Base-by-base conservation (phyloP, 53 echinoderm and acorn worm species). In the Echinarachnius parma region DNA sequence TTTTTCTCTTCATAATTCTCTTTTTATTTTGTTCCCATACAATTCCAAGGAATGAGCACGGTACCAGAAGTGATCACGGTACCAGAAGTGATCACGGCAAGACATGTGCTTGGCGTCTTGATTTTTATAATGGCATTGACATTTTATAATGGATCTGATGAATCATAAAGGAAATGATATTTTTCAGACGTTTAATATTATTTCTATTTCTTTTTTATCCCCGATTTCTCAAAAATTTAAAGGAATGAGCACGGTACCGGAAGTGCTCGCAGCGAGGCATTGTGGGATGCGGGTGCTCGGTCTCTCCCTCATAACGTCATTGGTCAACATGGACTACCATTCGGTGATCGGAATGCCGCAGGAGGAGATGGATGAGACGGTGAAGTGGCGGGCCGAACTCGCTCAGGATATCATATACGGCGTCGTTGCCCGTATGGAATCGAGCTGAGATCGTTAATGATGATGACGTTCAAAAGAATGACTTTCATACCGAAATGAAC, bases 231-330 rank as follows among this genome's bases (percentile, higher is more conserved):
- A n/a, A 86, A 86, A 33, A 86, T 86, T 49, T n/a, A n/a, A n/a
- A 98, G 98, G 98, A 42, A 98, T 98, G 98, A 98, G 98, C 57
- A 88, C 86, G 5, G 92, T 88, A 21, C 98, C 98, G 19, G 98
- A 98, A 75, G 83, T 87, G 21, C 65, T 84, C 4, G 87, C 62
- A 2, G 94, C 84, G 4, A 78, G 75, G 68, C 90, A 90, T 49
- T 77, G 81, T 67, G 94, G 90, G 23, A 74, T 90, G 78, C 34
- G 75, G 9, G 77, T 80, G 27, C 83, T 90, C 0, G 94, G 89
- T 19, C 39, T 94, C 10, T 81, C 90, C 1, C 70, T 94, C 21
- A 76, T 94, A 1, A 90, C 87, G 56, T 79, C 89, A 42, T 19
- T 75, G 24, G 64, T 78, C 34, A n/a, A 76, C n/a, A 59, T 78